Evolutionary conservation across 53 echinoderm and acorn worm species (phyloP).

Genomic region (Mesocentrotus franciscanus): DNA sequence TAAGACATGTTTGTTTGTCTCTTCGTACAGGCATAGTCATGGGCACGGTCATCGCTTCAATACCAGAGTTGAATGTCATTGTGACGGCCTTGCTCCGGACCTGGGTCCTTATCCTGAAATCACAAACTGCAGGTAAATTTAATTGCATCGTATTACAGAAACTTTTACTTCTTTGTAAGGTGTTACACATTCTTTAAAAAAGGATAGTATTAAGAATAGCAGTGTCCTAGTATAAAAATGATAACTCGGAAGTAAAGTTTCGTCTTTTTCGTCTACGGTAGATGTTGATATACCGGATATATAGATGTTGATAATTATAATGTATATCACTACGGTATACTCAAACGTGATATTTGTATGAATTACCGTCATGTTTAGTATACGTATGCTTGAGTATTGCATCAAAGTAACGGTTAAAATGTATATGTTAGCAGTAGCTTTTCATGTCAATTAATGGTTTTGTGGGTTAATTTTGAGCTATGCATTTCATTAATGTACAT

Average conservation of each 20-base stretch:
- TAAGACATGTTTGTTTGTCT: neutral
- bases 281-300: neutral
- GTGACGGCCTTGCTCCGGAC: slow-evolving; percentile 59
- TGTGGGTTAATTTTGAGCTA: no score
- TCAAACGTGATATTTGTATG: no score
- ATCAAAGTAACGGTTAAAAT: no score
- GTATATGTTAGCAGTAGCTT: no score
- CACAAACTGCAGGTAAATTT: slow-evolving; percentile 72
- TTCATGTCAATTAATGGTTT: no score
- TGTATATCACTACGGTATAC: no score
- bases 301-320: no score
- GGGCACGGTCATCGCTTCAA: slow-evolving; percentile 75
- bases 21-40: slow-evolving; percentile 24
- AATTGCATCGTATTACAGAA: neutral
- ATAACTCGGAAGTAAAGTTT: neutral
- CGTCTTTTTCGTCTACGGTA: neutral
- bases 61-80: slow-evolving; percentile 78
- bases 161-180: no score
- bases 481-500: no score
- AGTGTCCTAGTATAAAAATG: no score
- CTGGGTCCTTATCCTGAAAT: slow-evolving; percentile 42
- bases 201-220: neutral
- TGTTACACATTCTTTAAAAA: neutral
- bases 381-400: no score
- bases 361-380: no score